Percentiles rank a stretch among this genome's conserved stretches.
Conservation (phyloP, 2,113 vertebrate species). For the Leuciscus idus region DNA sequence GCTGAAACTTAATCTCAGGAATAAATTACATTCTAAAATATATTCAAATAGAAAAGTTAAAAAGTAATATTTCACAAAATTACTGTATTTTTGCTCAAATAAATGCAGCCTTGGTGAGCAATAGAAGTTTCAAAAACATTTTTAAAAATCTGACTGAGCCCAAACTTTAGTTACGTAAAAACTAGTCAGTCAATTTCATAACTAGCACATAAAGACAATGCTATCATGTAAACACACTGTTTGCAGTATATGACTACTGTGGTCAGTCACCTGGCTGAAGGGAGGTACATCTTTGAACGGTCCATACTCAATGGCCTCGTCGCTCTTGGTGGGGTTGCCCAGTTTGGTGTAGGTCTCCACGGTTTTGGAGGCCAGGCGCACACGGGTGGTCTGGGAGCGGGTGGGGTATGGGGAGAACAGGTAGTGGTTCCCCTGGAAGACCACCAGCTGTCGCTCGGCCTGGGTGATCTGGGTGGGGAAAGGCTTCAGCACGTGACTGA, state of each 20-base stretch:
- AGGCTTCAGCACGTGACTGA: constrained; percentile 89
- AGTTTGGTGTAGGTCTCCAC: constrained; percentile 96
- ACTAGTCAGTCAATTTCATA: neutral
- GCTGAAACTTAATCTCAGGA: no score
- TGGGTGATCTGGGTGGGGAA: constrained; percentile 95
- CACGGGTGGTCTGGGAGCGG: constrained; percentile 86
- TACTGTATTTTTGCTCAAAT: neutral
- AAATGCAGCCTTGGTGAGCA: neutral
- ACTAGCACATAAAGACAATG: neutral
- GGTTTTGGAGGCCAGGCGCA: constrained; percentile 91
- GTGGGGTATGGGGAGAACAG: constrained; percentile 91
- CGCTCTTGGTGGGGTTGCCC: constrained; percentile 88
- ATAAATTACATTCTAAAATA: no score
- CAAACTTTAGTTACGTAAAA: neutral
- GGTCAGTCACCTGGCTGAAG: constrained; percentile 85
- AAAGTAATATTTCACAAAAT: neutral
- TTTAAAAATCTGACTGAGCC: neutral
- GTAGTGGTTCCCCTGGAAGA: constrained; percentile 97
- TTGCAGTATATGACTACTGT: no score
- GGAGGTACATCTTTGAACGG: constrained; percentile 88
- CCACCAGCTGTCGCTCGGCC: constrained; percentile 94
- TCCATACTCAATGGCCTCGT: constrained; percentile 92
- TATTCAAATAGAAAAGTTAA: no score
- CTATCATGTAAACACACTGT: neutral
- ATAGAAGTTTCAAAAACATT: neutral